Evolutionary conservation across 2,797 vertebrate species (phyloP).

Genomic region (Galago senegalensis): DNA sequence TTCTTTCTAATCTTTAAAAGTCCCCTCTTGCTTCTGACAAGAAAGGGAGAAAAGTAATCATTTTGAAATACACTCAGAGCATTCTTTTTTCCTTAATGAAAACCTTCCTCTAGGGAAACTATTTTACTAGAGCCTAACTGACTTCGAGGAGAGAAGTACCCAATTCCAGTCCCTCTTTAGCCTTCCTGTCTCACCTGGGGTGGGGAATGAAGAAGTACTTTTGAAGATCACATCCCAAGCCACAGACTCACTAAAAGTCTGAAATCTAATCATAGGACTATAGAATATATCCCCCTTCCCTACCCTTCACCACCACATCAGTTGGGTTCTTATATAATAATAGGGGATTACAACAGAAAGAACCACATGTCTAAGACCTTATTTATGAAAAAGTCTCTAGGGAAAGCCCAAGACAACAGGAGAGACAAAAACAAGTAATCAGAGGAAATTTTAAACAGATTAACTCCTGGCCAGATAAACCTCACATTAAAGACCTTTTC

Average conservation of each 20-base stretch:
- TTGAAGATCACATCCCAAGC: neutral
- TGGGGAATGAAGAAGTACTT: neutral
- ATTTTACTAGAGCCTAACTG: neutral
- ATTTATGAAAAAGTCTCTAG: constrained; percentile 17
- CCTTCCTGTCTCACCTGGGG: neutral
- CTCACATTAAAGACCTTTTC: neutral
- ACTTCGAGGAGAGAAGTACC: neutral
- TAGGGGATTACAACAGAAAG: neutral
- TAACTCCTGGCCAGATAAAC: neutral
- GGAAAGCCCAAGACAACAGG: neutral
- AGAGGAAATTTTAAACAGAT: neutral
- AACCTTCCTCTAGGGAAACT: neutral
- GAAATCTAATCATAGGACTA: neutral
- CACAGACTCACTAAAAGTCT: neutral
- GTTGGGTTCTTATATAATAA: neutral
- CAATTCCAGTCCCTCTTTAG: neutral
- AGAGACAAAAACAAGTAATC: neutral
- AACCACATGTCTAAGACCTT: neutral
- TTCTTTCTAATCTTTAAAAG: neutral
- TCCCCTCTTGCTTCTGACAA: neutral
- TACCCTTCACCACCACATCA: neutral
- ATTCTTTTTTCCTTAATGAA: neutral
- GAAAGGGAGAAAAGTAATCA: neutral
- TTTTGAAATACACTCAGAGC: neutral
- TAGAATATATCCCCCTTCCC: neutral